phyloP scores from a whole-genome alignment of 2,888 invertebrate genomes.

The Scaptodrosophila latifasciaeformis region DNA sequence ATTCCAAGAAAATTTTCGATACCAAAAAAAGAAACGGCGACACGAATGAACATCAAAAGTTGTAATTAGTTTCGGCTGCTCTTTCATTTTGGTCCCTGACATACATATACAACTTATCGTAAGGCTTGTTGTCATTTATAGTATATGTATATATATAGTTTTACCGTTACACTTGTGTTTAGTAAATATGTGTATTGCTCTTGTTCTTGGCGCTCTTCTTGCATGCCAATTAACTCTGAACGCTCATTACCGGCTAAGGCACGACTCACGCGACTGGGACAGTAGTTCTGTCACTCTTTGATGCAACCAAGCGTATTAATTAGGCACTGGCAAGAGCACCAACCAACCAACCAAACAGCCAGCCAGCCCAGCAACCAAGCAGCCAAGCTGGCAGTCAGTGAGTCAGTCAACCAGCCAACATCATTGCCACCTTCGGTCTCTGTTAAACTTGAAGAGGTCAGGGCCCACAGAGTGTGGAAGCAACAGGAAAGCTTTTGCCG shows the following conservation, averaged over 20 bases:
- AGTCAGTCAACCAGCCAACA: too few relatives aligned
- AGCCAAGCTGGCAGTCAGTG: slow-evolving; percentile 18
- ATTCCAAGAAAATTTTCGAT: too few relatives aligned
- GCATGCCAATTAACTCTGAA: slow-evolving; percentile 66
- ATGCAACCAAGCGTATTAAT: slow-evolving; percentile 68
- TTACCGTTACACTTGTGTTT: too few relatives aligned
- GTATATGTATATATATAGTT: too few relatives aligned
- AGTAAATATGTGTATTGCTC: too few relatives aligned
- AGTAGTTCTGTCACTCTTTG: slow-evolving; percentile 46
- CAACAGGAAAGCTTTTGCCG: not conserved
- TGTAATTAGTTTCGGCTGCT: too few relatives aligned
- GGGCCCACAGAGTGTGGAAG: slow-evolving; percentile 12
- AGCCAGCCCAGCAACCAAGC: slow-evolving; percentile 11
- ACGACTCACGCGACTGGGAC: slow-evolving; percentile 10
- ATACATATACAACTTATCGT: too few relatives aligned
- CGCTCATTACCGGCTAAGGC: slow-evolving; percentile 58
- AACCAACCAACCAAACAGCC: slow-evolving; percentile 28
- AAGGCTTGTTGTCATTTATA: too few relatives aligned
- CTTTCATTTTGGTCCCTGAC: too few relatives aligned
- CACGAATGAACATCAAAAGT: too few relatives aligned
- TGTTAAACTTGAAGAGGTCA: slow-evolving; percentile 6
- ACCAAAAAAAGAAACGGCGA: too few relatives aligned
- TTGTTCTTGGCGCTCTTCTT: slow-evolving; percentile 50
- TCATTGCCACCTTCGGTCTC: not conserved
- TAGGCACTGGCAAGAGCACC: slow-evolving; percentile 60